Evolutionary conservation across 2,113 vertebrate genomes (phyloP).

Genomic region (Zosterops pallidus): DNA sequence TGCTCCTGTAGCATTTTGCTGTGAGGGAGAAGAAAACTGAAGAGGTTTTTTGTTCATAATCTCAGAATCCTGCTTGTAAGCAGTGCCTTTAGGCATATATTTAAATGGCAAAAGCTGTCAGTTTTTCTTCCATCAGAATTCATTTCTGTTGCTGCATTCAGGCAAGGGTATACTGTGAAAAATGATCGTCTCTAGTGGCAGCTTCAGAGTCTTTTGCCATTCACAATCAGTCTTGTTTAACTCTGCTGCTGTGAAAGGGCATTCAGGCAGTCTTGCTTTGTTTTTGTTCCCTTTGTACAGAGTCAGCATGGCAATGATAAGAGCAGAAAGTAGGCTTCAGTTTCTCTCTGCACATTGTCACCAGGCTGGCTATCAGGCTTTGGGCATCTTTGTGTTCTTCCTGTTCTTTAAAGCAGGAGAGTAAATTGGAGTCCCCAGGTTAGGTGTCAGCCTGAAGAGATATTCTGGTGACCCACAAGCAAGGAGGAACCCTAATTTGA

Average conservation of each 20-base stretch:
- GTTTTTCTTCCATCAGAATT: background rate
- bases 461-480: background rate
- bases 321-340: background rate
- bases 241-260: background rate
- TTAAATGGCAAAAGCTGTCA: background rate
- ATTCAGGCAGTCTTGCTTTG: background rate
- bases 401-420: background rate
- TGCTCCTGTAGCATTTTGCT: background rate
- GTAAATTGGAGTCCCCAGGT: background rate
- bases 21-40: background rate
- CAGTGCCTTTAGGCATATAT: background rate
- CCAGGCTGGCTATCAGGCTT: background rate
- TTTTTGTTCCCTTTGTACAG: background rate
- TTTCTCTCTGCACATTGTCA: background rate
- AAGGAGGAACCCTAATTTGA: background rate
- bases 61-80: background rate
- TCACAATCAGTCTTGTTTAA: background rate
- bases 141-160: background rate
- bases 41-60: background rate
- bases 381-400: background rate
- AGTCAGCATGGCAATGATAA: background rate
- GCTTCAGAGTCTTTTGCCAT: background rate
- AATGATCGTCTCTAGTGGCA: background rate
- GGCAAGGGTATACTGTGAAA: background rate
- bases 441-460: background rate